Percentiles rank a stretch among this genome's conserved stretches.
Conservation (phyloP, 2,113 vertebrate genomes). For the Heteronetta atricapilla region DNA sequence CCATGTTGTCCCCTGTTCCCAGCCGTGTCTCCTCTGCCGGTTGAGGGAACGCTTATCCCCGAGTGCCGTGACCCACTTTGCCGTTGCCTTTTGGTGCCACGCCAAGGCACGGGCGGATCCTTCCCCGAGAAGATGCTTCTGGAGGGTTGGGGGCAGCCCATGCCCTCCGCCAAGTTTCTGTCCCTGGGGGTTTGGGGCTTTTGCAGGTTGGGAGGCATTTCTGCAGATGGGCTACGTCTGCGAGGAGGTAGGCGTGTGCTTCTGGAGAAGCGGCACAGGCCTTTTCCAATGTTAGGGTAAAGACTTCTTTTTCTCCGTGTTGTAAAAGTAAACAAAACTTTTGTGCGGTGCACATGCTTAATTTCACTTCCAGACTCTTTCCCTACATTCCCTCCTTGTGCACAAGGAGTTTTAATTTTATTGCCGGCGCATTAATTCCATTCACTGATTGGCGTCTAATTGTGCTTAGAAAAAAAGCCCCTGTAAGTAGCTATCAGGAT, state of each 20-base stretch:
- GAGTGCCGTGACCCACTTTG: constrained; percentile 29
- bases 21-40: background rate
- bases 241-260: background rate
- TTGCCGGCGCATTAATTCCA: constrained; percentile 32
- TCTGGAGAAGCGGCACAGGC: background rate
- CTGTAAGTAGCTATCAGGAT: constrained; percentile 59
- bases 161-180: background rate
- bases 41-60: background rate
- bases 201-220: background rate
- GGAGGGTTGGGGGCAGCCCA: background rate
- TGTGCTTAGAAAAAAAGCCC: background rate
- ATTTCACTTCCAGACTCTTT: constrained; percentile 26
- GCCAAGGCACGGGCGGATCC: background rate
- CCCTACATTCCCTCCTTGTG: constrained; percentile 3
- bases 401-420: constrained; percentile 52
- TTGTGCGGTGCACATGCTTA: background rate
- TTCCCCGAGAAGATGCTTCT: background rate
- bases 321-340: constrained; percentile 51
- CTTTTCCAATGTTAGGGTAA: background rate
- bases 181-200: background rate
- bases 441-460: constrained; percentile 37
- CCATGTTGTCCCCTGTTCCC: background rate
- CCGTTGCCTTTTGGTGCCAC: background rate
- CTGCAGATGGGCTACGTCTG: background rate
- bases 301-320: background rate